phyloP scores from a whole-genome alignment of 2,888 invertebrate species.

The Eupeodes latifasciatus region DNA sequence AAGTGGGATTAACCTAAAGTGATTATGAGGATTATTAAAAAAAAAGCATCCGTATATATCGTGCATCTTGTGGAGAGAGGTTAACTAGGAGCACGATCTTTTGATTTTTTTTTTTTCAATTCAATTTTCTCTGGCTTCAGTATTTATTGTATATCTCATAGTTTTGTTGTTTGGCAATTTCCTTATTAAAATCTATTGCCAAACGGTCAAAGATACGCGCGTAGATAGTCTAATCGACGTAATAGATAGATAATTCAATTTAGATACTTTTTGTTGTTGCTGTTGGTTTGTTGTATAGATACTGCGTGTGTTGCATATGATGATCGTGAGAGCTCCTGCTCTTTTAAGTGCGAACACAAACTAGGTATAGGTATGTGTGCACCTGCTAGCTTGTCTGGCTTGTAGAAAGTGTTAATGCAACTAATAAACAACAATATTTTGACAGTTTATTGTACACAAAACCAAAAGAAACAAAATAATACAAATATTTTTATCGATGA shows the following conservation, averaged over 20 bases:
- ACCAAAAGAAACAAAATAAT: conserved; percentile 14
- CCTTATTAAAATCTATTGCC: conserved; percentile 61
- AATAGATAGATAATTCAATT: conserved; percentile 73
- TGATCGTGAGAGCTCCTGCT: conserved; percentile 2
- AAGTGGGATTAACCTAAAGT: conserved; percentile 61
- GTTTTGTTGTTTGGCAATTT: conserved; percentile 41
- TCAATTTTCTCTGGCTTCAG: too few species aligned
- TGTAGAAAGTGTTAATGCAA: conserved; percentile 72
- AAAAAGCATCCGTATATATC: conserved; percentile 36
- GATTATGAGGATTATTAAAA: conserved; percentile 1
- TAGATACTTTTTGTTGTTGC: conserved; percentile 41
- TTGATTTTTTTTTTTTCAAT: background rate
- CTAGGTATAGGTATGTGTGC: background rate
- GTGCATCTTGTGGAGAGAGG: conserved; percentile 6
- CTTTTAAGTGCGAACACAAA: conserved; percentile 8
- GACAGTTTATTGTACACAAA: conserved; percentile 61
- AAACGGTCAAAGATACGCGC: conserved; percentile 46
- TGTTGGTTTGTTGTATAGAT: background rate
- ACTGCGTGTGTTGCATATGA: conserved; percentile 8
- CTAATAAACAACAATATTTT: conserved; percentile 70
- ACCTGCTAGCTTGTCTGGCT: conserved; percentile 31
- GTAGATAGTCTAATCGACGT: conserved; percentile 48
- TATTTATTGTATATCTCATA: conserved; percentile 46
- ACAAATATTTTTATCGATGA: conserved; percentile 31
- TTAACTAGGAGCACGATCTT: conserved; percentile 58